phyloP scores from a whole-genome alignment of 2,797 vertebrate species.

The Syngnathus acus region DNA sequence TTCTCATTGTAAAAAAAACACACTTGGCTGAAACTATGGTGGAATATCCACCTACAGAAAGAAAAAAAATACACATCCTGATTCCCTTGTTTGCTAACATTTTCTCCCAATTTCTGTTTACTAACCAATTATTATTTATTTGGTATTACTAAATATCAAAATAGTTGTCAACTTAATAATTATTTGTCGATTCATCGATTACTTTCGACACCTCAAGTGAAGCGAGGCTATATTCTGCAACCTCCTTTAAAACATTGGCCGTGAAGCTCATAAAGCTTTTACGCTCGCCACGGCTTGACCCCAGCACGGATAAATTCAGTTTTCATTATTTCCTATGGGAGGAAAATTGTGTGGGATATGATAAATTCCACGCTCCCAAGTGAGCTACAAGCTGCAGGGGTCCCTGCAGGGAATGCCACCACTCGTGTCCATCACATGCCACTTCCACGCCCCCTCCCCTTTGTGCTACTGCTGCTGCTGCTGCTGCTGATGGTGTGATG shows the following conservation, averaged over 20 bases:
- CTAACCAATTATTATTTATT: no score
- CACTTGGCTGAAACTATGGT: no score
- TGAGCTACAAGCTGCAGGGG: slow-evolving; percentile 5
- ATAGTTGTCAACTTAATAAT: no score
- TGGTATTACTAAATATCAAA: no score
- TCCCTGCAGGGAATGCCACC: slow-evolving; percentile 11
- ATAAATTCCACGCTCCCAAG: neutral
- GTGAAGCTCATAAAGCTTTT: neutral
- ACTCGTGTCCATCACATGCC: neutral
- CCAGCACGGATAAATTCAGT: neutral
- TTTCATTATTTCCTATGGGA: neutral
- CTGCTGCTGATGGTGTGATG: slow-evolving; percentile 29
- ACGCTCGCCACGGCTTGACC: neutral
- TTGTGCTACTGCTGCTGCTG: slow-evolving; percentile 9
- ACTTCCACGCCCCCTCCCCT: neutral
- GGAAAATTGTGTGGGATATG: neutral
- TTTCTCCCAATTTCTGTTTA: no score
- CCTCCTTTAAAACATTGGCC: neutral
- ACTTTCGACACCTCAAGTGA: no score
- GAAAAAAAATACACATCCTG: no score
- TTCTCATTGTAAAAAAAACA: neutral
- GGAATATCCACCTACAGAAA: no score
- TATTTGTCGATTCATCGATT: no score
- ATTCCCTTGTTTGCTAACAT: no score
- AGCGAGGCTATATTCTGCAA: no score